Evolutionary conservation across 2,888 invertebrate genomes (phyloP).

Genomic region (Parthenolecanium corni): DNA sequence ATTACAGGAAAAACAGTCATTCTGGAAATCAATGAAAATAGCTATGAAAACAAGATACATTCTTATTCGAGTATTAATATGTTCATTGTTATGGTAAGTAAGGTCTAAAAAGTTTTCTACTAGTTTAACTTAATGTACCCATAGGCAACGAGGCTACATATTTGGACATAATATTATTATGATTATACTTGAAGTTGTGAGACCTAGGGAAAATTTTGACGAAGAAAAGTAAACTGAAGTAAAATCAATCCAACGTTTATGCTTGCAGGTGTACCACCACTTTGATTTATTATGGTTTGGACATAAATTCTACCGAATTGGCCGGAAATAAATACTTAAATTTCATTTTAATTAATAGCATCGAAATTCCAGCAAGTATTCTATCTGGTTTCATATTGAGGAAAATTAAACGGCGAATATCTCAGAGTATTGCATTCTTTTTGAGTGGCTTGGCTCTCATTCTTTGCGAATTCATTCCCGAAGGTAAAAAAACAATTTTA

Average conservation of each 20-base stretch:
- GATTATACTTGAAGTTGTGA: too few relatives aligned
- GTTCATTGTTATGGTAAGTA: conserved; percentile 58
- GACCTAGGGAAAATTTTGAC: too few relatives aligned
- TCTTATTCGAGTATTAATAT: conserved; percentile 48
- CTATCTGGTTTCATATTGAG: conserved; percentile 33
- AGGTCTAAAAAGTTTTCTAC: not conserved
- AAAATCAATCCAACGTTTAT: not conserved
- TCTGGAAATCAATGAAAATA: conserved; percentile 37
- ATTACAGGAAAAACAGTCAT: not conserved
- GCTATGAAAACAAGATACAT: conserved; percentile 46
- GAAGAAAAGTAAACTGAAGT: too few relatives aligned
- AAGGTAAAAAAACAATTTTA: too few relatives aligned
- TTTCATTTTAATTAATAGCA: conserved; percentile 46
- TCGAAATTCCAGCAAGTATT: conserved; percentile 36
- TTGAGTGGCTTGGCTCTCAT: conserved; percentile 41
- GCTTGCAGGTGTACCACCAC: conserved; percentile 51
- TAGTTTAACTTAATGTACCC: too few relatives aligned
- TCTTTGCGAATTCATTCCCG: conserved; percentile 47
- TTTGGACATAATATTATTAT: too few relatives aligned
- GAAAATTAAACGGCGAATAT: conserved; percentile 31
- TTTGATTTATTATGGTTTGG: conserved; percentile 68
- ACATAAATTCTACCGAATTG: conserved; percentile 61
- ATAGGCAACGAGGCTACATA: too few relatives aligned
- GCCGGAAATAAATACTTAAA: conserved; percentile 65
- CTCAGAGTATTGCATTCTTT: conserved; percentile 32